Percentiles rank a stretch among this genome's conserved stretches.
phyloP scores from a whole-genome alignment of 1,140 invertebrate genomes.

The Lepidurus packardi region DNA sequence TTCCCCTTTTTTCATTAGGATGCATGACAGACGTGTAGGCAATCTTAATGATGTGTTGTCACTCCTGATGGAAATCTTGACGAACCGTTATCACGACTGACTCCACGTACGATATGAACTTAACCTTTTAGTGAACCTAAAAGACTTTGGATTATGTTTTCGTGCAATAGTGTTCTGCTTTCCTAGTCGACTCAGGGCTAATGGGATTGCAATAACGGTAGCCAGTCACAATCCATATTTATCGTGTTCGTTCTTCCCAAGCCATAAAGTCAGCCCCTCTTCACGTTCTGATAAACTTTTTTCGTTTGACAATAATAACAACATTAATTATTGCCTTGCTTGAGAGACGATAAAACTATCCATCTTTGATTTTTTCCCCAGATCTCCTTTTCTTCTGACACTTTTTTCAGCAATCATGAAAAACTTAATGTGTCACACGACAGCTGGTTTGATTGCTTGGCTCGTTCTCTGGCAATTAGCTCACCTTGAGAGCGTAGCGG shows the following conservation, averaged over 20 bases:
- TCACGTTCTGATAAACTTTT: neutral
- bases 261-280: neutral
- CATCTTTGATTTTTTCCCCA: neutral
- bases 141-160: neutral
- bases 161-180: neutral
- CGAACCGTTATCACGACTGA: neutral
- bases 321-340: no score
- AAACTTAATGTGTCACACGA: neutral
- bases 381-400: neutral
- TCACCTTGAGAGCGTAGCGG: neutral
- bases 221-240: neutral
- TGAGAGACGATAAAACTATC: no score
- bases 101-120: neutral
- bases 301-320: neutral
- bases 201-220: neutral
- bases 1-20: slow-evolving; percentile 5
- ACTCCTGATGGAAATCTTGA: neutral
- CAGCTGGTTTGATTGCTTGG: neutral
- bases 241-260: neutral
- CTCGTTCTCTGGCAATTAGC: neutral
- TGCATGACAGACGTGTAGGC: neutral
- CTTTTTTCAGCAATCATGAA: neutral
- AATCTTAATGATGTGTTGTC: slow-evolving; percentile 1
- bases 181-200: neutral
- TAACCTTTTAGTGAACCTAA: neutral